These are phyloP conservation scores for Python bivittatus DNA, from an alignment of 2,113 vertebrate genomes.

Conservation along the genomic window DNA sequence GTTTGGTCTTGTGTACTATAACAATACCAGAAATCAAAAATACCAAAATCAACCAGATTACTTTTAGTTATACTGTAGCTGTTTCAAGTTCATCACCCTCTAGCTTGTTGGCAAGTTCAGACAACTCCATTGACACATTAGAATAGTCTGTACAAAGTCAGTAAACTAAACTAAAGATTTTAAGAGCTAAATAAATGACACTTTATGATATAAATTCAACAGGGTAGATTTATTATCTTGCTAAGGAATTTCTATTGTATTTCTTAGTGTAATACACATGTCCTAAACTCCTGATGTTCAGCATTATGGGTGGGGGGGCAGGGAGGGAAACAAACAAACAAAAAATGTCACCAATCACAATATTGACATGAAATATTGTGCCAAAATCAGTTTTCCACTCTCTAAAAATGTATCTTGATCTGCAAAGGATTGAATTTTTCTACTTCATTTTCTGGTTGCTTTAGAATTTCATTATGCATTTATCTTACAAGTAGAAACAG, in stretches of 20 bases:
- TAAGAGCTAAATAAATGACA: neutral
- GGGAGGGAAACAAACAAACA: neutral
- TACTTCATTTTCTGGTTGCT: neutral
- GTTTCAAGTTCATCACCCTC: neutral
- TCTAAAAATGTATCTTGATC: neutral
- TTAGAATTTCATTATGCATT: neutral
- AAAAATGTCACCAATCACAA: neutral
- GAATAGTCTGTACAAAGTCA: neutral
- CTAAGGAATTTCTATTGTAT: too few species aligned
- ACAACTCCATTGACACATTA: neutral
- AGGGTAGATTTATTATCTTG: neutral
- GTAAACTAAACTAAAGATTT: neutral
- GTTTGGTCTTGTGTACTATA: neutral
- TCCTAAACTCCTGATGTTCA: neutral
- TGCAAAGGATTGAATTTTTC: neutral
- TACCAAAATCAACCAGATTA: neutral
- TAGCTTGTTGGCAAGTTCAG: neutral
- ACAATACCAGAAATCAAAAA: neutral
- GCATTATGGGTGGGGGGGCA: neutral
- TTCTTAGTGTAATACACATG: neutral
- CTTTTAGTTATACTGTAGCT: neutral
- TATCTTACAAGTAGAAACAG: neutral
- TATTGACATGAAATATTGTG: neutral
- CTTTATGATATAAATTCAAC: neutral
- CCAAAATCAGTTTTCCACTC: neutral